Percentiles rank a stretch among this genome's conserved stretches.
phyloP scores from a whole-genome alignment of 2,113 vertebrate species.

The Microcebus murinus region DNA sequence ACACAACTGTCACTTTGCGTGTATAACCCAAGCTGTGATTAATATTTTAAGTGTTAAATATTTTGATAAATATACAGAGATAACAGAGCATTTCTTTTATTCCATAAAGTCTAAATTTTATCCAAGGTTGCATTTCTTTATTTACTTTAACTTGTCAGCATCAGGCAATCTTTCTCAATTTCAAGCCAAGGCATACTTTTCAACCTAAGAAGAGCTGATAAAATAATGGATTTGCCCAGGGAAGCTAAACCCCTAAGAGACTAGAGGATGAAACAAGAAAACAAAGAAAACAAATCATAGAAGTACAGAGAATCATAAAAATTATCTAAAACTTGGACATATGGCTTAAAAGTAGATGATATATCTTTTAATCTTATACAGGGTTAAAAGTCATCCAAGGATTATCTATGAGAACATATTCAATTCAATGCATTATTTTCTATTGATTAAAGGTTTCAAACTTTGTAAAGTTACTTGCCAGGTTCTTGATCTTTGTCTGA shows the following conservation, averaged over 20 bases:
- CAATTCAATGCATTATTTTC: not conserved
- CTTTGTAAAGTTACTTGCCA: not conserved
- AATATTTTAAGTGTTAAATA: not conserved
- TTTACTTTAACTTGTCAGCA: not conserved
- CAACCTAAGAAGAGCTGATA: not conserved
- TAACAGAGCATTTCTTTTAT: not conserved
- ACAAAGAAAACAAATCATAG: not conserved
- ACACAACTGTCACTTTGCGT: not conserved
- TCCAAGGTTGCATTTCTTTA: slow-evolving; percentile 1
- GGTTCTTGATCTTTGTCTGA: not conserved
- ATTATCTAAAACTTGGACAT: not conserved
- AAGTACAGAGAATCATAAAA: not conserved
- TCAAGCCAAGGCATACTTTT: not conserved
- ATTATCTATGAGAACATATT: not conserved
- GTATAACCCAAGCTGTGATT: not conserved
- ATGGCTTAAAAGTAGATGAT: not conserved
- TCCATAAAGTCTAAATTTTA: not conserved
- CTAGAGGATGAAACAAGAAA: not conserved
- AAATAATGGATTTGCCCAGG: slow-evolving; percentile 18
- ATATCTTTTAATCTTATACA: not conserved
- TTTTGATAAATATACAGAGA: slow-evolving; percentile 18
- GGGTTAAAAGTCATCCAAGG: not conserved
- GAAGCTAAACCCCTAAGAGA: not conserved
- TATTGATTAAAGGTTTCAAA: not conserved
- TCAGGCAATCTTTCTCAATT: slow-evolving; percentile 40